These are phyloP conservation scores for Aethes cnicana DNA, from an alignment of 2,888 invertebrate genomes.

Conservation along the genomic window DNA sequence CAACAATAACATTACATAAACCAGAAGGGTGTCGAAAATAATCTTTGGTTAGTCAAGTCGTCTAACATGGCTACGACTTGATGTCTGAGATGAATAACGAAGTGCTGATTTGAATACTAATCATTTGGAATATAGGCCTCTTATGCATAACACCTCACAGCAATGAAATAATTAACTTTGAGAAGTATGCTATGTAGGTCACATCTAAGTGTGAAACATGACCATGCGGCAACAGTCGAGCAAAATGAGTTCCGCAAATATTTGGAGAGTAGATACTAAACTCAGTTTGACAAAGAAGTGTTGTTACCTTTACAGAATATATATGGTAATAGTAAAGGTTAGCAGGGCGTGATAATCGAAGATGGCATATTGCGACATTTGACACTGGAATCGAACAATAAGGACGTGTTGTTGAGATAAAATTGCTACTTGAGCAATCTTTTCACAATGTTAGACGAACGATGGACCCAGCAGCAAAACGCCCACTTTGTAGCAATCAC, in stretches of 20 bases:
- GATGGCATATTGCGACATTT: constrained; percentile 46
- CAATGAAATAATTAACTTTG: constrained; percentile 29
- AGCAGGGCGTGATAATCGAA: constrained; percentile 58
- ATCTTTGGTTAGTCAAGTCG: constrained; percentile 9
- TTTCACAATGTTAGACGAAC: constrained; percentile 67
- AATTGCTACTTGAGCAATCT: constrained; percentile 48
- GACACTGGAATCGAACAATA: not conserved
- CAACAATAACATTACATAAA: too few relatives aligned
- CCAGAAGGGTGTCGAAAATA: too few relatives aligned
- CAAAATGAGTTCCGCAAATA: constrained; percentile 47
- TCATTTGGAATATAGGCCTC: constrained; percentile 43
- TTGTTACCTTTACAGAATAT: not conserved
- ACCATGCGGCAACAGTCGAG: constrained; percentile 38
- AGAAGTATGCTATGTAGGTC: constrained; percentile 32
- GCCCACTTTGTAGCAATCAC: constrained; percentile 3
- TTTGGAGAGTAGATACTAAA: constrained; percentile 37
- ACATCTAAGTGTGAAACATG: constrained; percentile 43
- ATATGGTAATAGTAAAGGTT: constrained; percentile 16
- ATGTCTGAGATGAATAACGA: constrained; percentile 44
- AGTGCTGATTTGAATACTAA: constrained; percentile 47
- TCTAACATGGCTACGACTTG: constrained; percentile 30
- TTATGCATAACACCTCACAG: constrained; percentile 43
- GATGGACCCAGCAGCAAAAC: constrained; percentile 54
- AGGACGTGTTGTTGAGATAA: not conserved
- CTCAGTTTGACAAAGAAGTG: constrained; percentile 53